Evolutionary conservation across 2,113 vertebrate species (phyloP).

Genomic region (Nannobrachium achirus): DNA sequence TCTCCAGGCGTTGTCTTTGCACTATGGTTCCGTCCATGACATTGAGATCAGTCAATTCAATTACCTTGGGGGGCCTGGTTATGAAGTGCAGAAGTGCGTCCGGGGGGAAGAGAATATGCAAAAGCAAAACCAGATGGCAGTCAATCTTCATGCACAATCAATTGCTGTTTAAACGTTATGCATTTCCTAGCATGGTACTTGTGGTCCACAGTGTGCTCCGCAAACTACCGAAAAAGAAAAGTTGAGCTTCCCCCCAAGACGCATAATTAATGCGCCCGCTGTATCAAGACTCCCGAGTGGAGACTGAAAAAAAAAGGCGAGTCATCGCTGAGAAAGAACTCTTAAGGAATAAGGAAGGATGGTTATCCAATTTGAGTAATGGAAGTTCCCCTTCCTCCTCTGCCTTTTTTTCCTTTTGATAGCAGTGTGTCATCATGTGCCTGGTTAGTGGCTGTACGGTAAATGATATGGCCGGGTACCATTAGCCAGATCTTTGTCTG

Average conservation of each 20-base stretch:
- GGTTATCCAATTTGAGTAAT: conserved; percentile 48
- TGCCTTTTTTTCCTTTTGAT: conserved; percentile 23
- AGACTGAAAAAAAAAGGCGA: conserved; percentile 29
- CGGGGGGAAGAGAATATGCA: background rate
- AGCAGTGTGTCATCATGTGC: conserved; percentile 31
- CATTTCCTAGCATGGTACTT: conserved; percentile 17
- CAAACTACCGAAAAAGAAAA: conserved; percentile 31
- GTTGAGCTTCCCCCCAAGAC: conserved; percentile 23
- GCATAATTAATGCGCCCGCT: conserved; percentile 45
- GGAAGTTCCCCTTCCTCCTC: conserved; percentile 43
- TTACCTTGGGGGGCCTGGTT: no score
- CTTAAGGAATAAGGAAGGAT: conserved; percentile 25
- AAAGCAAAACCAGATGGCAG: conserved; percentile 24
- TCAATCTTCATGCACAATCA: background rate
- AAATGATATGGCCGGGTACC: conserved; percentile 60
- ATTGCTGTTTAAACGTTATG: conserved; percentile 23
- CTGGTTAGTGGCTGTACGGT: conserved; percentile 38
- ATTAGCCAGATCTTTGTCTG: conserved; percentile 69
- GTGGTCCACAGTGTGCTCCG: conserved; percentile 14
- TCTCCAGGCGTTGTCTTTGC: no score
- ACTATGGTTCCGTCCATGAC: no score
- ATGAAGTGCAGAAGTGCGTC: no score
- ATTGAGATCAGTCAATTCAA: no score
- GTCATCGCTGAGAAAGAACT: conserved; percentile 30
- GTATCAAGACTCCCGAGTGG: no score